Base-by-base conservation (phyloP, 2,888 invertebrate genomes). In the Scaptodrosophila latifasciaeformis region DNA sequence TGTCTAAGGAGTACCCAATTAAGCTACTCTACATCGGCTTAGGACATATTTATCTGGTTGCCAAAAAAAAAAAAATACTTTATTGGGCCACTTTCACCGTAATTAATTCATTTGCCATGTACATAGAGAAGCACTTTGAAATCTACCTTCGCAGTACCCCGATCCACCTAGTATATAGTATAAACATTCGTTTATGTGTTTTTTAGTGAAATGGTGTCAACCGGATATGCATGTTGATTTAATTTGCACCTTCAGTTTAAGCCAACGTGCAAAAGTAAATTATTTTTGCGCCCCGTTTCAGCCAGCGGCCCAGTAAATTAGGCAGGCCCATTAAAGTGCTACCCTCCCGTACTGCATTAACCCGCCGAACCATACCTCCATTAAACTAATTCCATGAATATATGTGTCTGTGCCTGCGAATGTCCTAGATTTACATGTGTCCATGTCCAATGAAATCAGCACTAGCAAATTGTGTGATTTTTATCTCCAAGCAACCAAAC, bases 211-310 rank as follows among this genome's bases (percentile, higher is more conserved):
- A 78, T 65, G 80, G 81, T 81, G 76, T 78, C 81, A 76, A 76
- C 64, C 76, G 76, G 76, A 76, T 81, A 81, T 76, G 81, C 76
- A 76, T 76, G 81, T 78, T 76, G 79, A 78, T 81, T 81, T 81
- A 75, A 81, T 75, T 75, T 75, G 75, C 75, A 81, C 75, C 75
- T 75, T 58, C 71, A 17, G 61, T 65, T 80, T 81, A 75, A 80
- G 2, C 4, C 18, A 18, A 12, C 27, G 51, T 63, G 59, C 54
- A 49, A 54, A 63, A 59, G 57, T 65, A 56, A 75, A 78, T 71
- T 75, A 71, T 75, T 75, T 71, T 66, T 21, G 18, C 59, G 58
- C 57, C 50, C 59, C 61, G 19, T 12, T n/a, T 21, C 17, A 10
- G 40, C 40, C 21, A 24, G 57, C 54, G 58, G 40, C 60, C 74